A percentile compares a stretch with the other conserved stretches of the same genome.
Conservation (phyloP, 2,888 invertebrate species). For the Drosophila rellima region DNA sequence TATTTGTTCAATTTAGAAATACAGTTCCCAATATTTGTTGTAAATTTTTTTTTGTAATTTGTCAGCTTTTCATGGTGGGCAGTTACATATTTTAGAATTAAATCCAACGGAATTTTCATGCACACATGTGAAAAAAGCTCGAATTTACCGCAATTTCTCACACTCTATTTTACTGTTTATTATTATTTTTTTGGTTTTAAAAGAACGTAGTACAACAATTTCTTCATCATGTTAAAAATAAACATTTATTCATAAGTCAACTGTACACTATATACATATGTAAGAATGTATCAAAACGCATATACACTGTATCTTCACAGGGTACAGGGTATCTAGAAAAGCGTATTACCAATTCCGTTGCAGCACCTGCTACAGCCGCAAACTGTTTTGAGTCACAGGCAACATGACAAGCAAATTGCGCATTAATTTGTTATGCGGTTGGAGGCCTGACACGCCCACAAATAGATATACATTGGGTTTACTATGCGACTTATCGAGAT, state of each 20-base stretch:
- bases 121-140: too few species aligned
- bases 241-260: neutral
- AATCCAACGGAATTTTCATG: too few species aligned
- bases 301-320: neutral
- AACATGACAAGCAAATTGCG: slow-evolving; percentile 61
- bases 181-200: too few species aligned
- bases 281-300: neutral
- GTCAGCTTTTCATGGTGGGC: too few species aligned
- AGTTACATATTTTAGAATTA: too few species aligned
- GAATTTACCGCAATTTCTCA: too few species aligned
- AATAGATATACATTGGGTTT: slow-evolving; percentile 22
- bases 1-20: too few species aligned
- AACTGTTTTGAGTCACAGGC: slow-evolving; percentile 46
- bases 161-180: too few species aligned
- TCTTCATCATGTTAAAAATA: neutral
- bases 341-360: slow-evolving; percentile 21
- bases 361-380: slow-evolving; percentile 40
- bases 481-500: slow-evolving; percentile 43
- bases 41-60: too few species aligned
- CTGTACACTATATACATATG: neutral
- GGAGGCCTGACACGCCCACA: slow-evolving; percentile 41
- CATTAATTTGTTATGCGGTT: slow-evolving; percentile 52
- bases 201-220: too few species aligned
- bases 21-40: too few species aligned
- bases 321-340: slow-evolving; percentile 9